Conservation (phyloP, 2,888 invertebrate species). For the Parasteatoda lunata region DNA sequence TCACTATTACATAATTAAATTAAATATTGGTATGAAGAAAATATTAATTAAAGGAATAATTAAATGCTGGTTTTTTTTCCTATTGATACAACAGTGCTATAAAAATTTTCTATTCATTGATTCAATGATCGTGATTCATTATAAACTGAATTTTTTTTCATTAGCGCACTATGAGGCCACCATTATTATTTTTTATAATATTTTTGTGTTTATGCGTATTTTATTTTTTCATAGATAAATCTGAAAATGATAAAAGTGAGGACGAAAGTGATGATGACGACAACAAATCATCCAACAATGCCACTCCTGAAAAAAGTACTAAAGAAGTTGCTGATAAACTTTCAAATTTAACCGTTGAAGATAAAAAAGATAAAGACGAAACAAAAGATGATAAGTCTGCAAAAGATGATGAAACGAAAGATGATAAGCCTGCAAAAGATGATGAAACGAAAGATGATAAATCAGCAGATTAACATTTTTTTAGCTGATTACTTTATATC, state of each 20-base stretch:
- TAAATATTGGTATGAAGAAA: too few species aligned
- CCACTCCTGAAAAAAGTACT: conserved; percentile 3
- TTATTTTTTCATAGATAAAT: conserved; percentile 10
- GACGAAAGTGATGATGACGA: conserved; percentile 22
- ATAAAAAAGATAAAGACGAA: conserved; percentile 28
- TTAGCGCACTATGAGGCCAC: not conserved
- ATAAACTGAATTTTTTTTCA: not conserved
- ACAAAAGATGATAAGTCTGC: conserved; percentile 6
- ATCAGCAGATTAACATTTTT: too few species aligned
- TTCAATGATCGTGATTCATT: not conserved
- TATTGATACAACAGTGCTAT: not conserved
- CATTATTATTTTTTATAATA: not conserved
- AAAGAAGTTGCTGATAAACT: conserved; percentile 57
- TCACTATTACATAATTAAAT: too few species aligned
- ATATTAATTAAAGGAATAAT: too few species aligned
- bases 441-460: not conserved
- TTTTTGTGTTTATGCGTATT: not conserved
- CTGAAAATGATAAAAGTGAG: conserved; percentile 8
- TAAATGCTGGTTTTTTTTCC: not conserved
- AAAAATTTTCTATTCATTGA: not conserved
- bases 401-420: not conserved
- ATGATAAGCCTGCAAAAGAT: not conserved
- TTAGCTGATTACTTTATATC: too few species aligned
- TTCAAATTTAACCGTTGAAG: conserved; percentile 49
- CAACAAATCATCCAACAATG: not conserved